phyloP scores from a whole-genome alignment of 1,140 invertebrate genomes.

The Halictus rubicundus region DNA sequence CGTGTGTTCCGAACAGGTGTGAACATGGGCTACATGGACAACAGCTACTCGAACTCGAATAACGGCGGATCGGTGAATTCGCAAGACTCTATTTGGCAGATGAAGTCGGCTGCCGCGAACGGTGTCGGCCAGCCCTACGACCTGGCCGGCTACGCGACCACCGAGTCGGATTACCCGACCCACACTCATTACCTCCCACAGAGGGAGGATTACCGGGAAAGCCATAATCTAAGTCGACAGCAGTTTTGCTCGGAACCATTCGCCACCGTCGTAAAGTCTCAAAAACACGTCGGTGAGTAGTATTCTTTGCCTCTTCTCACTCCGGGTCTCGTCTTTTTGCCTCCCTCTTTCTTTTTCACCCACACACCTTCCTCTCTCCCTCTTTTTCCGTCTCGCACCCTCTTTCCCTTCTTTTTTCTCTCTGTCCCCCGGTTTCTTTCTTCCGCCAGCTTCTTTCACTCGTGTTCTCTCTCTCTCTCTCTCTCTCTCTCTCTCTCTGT shows the following conservation, averaged over 20 bases:
- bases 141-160: conserved; percentile 90
- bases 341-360: not conserved
- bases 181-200: conserved; percentile 88
- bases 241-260: conserved; percentile 93
- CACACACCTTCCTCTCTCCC: no score
- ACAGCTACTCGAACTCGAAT: conserved; percentile 95
- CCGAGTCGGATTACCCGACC: conserved; percentile 90
- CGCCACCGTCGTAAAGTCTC: conserved; percentile 91
- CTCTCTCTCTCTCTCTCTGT: no score
- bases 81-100: conserved; percentile 96
- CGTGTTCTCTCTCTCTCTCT: not conserved
- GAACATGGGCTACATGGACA: conserved; percentile 94
- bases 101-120: conserved; percentile 90
- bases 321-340: no score
- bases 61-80: conserved; percentile 96
- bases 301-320: conserved; percentile 17
- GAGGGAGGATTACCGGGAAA: conserved; percentile 87
- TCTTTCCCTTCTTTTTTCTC: no score
- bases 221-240: conserved; percentile 90
- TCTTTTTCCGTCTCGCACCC: no score
- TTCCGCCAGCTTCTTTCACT: no score
- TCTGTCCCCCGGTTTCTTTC: not conserved
- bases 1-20: conserved; percentile 82
- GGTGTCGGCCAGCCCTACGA: conserved; percentile 86
- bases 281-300: conserved; percentile 90